These are phyloP conservation scores for Ormyrus labotus DNA, from an alignment of 2,888 invertebrate genomes.

Conservation along the genomic window DNA sequence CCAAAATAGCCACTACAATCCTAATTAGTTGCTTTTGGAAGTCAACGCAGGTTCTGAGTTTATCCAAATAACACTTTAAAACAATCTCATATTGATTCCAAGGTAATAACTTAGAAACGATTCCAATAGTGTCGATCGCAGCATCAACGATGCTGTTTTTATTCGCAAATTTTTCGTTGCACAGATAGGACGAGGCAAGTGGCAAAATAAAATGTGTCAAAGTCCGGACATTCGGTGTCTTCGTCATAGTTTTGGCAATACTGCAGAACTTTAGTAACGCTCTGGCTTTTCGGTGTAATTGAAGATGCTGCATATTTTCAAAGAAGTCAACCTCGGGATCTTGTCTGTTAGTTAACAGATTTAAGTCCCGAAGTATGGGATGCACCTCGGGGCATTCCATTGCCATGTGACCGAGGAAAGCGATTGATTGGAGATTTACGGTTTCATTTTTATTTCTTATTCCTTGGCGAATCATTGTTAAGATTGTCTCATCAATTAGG, in stretches of 20 bases:
- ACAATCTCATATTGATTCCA: conserved; percentile 94
- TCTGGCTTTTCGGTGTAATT: conserved; percentile 89
- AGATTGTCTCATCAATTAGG: conserved; percentile 84
- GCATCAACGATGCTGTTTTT: conserved; percentile 90
- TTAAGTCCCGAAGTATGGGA: conserved; percentile 84
- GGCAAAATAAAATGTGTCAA: conserved; percentile 92
- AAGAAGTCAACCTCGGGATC: conserved; percentile 96
- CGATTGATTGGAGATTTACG: conserved; percentile 87
- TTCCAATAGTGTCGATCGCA: conserved; percentile 88
- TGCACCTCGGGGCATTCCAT: conserved; percentile 84
- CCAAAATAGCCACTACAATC: conserved; percentile 86
- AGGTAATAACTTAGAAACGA: conserved; percentile 86
- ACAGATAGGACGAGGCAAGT: conserved; percentile 87
- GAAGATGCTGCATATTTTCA: conserved; percentile 92
- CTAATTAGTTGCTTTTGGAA: conserved; percentile 90
- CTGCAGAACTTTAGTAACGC: conserved; percentile 87
- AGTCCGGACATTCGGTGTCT: conserved; percentile 82
- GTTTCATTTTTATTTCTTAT: conserved; percentile 84
- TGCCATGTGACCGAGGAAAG: conserved; percentile 86
- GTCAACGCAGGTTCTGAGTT: conserved; percentile 83
- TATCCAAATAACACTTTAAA: conserved; percentile 87
- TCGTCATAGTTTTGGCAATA: conserved; percentile 80
- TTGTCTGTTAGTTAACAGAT: conserved; percentile 81
- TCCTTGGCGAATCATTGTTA: conserved; percentile 84
- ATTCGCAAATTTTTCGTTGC: conserved; percentile 84